Conservation (phyloP, 2,888 invertebrate genomes). For the Mantis religiosa region DNA sequence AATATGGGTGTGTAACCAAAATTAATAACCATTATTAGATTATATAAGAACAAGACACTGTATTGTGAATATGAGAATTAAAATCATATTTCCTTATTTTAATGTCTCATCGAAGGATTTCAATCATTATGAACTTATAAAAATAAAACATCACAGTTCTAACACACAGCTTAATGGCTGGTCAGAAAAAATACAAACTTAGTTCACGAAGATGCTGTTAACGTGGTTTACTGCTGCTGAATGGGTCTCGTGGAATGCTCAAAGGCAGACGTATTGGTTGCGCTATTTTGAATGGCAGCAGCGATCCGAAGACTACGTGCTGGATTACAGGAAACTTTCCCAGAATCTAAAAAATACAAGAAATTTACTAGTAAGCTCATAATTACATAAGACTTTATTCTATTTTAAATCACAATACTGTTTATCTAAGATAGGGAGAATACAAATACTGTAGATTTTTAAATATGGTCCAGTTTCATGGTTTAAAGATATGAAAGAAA, state of each 20-base stretch:
- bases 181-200: not conserved
- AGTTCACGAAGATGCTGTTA: not conserved
- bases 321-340: slow-evolving; percentile 93
- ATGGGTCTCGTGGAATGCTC: not conserved
- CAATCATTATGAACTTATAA: not conserved
- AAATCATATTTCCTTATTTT: not conserved
- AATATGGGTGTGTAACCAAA: not conserved
- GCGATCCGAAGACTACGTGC: slow-evolving; percentile 87
- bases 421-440: not conserved
- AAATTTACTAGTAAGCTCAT: not conserved
- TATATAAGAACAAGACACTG: not conserved
- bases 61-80: not conserved
- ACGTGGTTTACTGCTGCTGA: not conserved
- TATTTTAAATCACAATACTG: not conserved
- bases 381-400: not conserved
- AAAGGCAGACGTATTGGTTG: not conserved
- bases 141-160: not conserved
- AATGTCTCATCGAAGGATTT: not conserved
- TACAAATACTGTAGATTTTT: too few species aligned
- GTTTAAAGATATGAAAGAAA: too few species aligned
- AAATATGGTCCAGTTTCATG: too few species aligned
- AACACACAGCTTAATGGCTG: not conserved
- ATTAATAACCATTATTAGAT: not conserved
- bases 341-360: slow-evolving; percentile 58
- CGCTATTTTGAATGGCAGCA: slow-evolving; percentile 66